Percentiles rank a stretch among this genome's conserved stretches.
These are phyloP conservation scores for Rhynchonema sp. DNA, from an alignment of 2,888 invertebrate species.

Conservation along the genomic window DNA sequence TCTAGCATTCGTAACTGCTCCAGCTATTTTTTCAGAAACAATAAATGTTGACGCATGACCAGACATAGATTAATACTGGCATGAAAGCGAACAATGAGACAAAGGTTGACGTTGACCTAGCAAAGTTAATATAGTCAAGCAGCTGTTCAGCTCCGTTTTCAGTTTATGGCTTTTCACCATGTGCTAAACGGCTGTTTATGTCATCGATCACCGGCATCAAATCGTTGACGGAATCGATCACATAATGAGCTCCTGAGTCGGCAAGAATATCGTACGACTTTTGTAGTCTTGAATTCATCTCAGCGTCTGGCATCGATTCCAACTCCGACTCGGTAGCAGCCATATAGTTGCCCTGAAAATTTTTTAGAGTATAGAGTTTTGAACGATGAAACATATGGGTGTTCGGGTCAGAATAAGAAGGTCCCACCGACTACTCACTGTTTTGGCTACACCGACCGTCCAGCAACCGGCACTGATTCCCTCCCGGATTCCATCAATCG, in stretches of 20 bases:
- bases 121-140: too few species aligned
- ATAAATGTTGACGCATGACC: too few species aligned
- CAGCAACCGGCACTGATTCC: slow-evolving; percentile 31
- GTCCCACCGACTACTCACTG: too few species aligned
- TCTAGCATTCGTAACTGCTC: too few species aligned
- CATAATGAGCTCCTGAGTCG: slow-evolving; percentile 30
- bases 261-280: slow-evolving; percentile 21
- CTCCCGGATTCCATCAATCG: slow-evolving; percentile 28
- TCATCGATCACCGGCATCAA: slow-evolving; percentile 28
- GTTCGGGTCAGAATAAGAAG: too few species aligned
- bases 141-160: too few species aligned
- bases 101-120: too few species aligned
- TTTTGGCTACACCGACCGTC: slow-evolving; percentile 29
- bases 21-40: too few species aligned
- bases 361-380: neutral
- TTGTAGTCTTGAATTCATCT: slow-evolving; percentile 17
- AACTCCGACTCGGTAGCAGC: slow-evolving; percentile 18
- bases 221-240: slow-evolving; percentile 29
- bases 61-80: too few species aligned
- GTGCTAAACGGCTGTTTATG: slow-evolving; percentile 26
- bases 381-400: too few species aligned
- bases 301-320: slow-evolving; percentile 18
- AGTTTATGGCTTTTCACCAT: slow-evolving; percentile 24
- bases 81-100: too few species aligned
- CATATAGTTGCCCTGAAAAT: slow-evolving; percentile 30